Base-by-base conservation (phyloP, 2,113 vertebrate genomes). In the Mesitornis unicolor region DNA sequence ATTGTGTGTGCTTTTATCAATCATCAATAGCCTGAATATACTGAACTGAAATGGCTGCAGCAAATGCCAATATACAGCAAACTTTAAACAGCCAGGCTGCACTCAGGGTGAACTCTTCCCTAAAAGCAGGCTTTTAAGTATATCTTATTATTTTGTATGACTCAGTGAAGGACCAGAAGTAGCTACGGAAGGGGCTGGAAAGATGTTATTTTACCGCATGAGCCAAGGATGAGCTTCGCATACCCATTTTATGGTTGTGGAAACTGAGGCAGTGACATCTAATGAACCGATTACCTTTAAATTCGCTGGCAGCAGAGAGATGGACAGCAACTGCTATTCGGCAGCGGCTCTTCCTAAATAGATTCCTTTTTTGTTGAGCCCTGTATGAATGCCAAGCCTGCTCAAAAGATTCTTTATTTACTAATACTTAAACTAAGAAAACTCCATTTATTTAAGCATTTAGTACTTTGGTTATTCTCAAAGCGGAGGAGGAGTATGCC, bases 191-290 rank as follows among this genome's bases (percentile, higher is more conserved):
- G 36, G 8, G 15, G 45, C 16, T 16, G 20, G 20, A 29, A 36
- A 40, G 20, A 26, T 25, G 35, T 15, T 43, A 16, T 22, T 63
- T 63, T 31, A 25, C 33, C 12, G 4, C 6, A 9, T 3, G 10
- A 77, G 21, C 16, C 53, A 47, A 53, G 10, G 17, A 11, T 31
- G 36, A 81, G 29, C 69, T 31, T 61, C 3, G 0, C 3, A 0
- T 17, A 13, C 48, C 29, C n/a, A 10, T 60, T 51, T 51, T 8
- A 14, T 6, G 28, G 38, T 13, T 43, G 70, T 26, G 45, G 40
- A 92, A 88, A 47, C 35, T 26, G 48, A 85, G 79, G 48, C 73
- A 47, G 11, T 0, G 2, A 2, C 7, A 10, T 9, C 50, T 14
- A 3, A 18, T 47, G 63, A 57, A 11, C 11, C 8, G n/a, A 19